Conservation (phyloP, 2,888 invertebrate species). For the Iphiclides podalirius region DNA sequence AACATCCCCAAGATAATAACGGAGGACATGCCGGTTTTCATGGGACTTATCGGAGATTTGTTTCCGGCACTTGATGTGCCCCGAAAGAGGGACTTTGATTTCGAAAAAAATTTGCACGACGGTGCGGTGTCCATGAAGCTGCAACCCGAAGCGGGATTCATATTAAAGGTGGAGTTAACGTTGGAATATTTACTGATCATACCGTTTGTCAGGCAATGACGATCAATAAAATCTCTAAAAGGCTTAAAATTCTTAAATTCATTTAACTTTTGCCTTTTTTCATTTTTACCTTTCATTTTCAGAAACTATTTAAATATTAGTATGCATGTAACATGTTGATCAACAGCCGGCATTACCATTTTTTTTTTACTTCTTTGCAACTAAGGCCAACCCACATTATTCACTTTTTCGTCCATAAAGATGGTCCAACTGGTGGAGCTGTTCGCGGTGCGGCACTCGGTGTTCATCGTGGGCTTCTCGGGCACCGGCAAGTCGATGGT, state of each 20-base stretch:
- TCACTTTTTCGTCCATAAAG: too few species aligned
- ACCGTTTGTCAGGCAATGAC: too few species aligned
- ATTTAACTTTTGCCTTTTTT: too few species aligned
- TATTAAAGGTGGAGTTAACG: slow-evolving; percentile 82
- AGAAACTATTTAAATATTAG: too few species aligned
- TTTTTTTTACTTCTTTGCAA: too few species aligned
- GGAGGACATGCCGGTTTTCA: slow-evolving; percentile 94
- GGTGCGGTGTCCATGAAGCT: slow-evolving; percentile 90
- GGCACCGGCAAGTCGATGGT: slow-evolving; percentile 96
- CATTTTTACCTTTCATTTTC: too few species aligned
- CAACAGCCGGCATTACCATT: too few species aligned
- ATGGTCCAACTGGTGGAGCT: slow-evolving; percentile 95
- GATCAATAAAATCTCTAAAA: too few species aligned
- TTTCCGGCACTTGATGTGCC: slow-evolving; percentile 96
- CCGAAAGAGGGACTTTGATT: slow-evolving; percentile 90
- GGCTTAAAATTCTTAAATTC: too few species aligned
- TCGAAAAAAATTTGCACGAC: slow-evolving; percentile 88
- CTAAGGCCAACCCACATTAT: too few species aligned
- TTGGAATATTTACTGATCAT: not conserved
- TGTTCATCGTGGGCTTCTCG: slow-evolving; percentile 91
- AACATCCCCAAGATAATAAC: slow-evolving; percentile 97
- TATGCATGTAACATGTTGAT: too few species aligned
- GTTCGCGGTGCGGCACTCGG: slow-evolving; percentile 96
- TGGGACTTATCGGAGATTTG: slow-evolving; percentile 95
- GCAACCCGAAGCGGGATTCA: slow-evolving; percentile 95